Conservation (phyloP, 1,140 invertebrate species). For the Ostrea edulis region DNA sequence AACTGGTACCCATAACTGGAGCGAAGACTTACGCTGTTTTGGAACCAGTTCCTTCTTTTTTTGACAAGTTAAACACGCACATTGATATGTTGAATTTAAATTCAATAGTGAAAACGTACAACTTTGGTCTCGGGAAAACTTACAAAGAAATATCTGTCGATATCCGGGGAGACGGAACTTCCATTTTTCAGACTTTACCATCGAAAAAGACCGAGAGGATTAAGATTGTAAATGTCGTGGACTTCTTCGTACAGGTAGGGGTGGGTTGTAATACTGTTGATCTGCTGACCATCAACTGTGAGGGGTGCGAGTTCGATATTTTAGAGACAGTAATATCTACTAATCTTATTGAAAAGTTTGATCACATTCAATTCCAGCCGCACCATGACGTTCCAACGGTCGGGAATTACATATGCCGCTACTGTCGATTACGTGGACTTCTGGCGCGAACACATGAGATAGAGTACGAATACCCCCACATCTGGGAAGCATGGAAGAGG, state of each 20-base stretch:
- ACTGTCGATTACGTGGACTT: conserved; percentile 40
- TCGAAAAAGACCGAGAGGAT: background rate
- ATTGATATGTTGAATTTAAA: background rate
- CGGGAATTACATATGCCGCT: background rate
- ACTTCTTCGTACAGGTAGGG: background rate
- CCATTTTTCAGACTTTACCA: background rate
- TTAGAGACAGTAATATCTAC: conserved; percentile 28
- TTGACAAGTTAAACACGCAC: background rate
- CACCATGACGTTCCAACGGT: background rate
- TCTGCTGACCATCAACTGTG: conserved; percentile 52
- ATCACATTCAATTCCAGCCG: conserved; percentile 47
- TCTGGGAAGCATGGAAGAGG: conserved; percentile 44
- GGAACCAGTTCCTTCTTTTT: background rate
- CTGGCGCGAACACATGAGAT: conserved; percentile 39
- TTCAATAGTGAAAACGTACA: background rate
- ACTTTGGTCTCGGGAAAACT: background rate
- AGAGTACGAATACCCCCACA: conserved; percentile 34
- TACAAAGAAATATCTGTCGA: background rate
- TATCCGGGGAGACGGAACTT: background rate
- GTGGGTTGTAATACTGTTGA: conserved; percentile 24
- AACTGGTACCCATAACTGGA: background rate
- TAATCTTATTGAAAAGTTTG: conserved; percentile 30
- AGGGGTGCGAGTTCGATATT: conserved; percentile 50
- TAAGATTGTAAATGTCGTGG: background rate
- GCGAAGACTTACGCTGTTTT: background rate